Base-by-base conservation (phyloP, 2,888 invertebrate genomes). In the Cephalotes varians region DNA sequence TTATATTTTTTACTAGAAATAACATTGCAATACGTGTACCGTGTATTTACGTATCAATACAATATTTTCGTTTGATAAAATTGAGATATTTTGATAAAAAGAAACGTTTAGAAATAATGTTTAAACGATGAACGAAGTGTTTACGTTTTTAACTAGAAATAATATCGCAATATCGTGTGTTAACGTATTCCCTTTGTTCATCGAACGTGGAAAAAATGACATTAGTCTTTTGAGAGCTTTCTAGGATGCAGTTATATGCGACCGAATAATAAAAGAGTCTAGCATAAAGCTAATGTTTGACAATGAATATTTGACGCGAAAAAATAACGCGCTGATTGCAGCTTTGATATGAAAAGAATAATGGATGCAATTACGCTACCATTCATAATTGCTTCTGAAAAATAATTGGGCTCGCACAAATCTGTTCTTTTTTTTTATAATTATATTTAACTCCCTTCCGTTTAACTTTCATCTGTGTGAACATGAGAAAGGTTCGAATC, bases 221-320 rank as follows among this genome's bases (percentile, higher is more conserved):
- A 40, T 69, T n/a, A 54, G 21, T 40, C 2, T 54, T 77, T 69
- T 31, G 25, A 40, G 18, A 77, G 28, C 28, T 49, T 49, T 18
- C 15, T 28, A 2, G 15, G 10, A 9, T n/a, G 28, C 28, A 21
- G 44, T 12, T 64, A 34, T 5, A 37, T 15, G 15, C 18, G 31
- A 7, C 9, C 25, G 25, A 60, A 73, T 60, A 64, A 65, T 51
- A 65, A 74, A 21, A 37, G 7, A 6, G 2, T 25, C 6, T 25
- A 60, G 6, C 7, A 28, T 65, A 49, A 74, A 74, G 25, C 25
- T 49, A 64, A 74, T 74, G 64, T 74, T 74, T 74, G 34, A 49
- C 34, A 64, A 25, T 0, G 12, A n/a, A n/a, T n/a, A n/a, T n/a
- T n/a, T n/a, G n/a, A n/a, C 25, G 34, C 3, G 12, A 37, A 28